Evolutionary conservation across 2,888 invertebrate genomes (phyloP).

Genomic region (Dasypolia templi): DNA sequence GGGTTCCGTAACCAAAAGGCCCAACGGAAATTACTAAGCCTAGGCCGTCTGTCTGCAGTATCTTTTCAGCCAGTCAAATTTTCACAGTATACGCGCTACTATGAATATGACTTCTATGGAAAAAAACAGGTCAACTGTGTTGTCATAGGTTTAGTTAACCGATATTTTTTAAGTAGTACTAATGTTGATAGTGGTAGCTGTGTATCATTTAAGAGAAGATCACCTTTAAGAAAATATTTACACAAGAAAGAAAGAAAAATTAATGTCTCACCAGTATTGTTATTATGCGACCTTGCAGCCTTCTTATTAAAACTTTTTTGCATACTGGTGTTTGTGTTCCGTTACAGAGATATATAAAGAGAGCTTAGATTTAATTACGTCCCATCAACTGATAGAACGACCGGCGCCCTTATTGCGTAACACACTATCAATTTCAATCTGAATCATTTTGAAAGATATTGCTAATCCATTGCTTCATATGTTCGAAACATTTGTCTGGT

Average conservation of each 20-base stretch:
- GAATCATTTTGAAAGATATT: no score
- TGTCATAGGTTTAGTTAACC: neutral
- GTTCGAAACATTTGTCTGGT: no score
- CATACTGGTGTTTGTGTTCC: neutral
- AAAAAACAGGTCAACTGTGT: neutral
- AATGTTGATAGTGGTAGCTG: neutral
- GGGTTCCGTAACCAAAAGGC: no score
- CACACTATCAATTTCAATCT: no score
- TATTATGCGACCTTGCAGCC: slow-evolving; percentile 1
- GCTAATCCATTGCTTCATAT: no score
- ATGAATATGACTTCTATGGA: neutral
- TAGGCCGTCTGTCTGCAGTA: neutral
- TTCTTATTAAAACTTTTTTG: slow-evolving; percentile 39
- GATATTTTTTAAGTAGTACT: neutral
- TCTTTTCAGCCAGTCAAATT: no score
- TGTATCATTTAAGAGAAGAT: neutral
- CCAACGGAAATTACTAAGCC: neutral
- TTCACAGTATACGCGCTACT: neutral
- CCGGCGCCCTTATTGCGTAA: no score
- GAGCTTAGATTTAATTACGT: neutral
- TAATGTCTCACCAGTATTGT: slow-evolving; percentile 32
- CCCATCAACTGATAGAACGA: slow-evolving; percentile 1
- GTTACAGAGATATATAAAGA: neutral
- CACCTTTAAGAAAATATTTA: neutral
- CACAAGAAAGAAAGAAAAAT: neutral